Conservation (phyloP, 2,888 invertebrate species). For the Branchipolynoe longqiensis region DNA sequence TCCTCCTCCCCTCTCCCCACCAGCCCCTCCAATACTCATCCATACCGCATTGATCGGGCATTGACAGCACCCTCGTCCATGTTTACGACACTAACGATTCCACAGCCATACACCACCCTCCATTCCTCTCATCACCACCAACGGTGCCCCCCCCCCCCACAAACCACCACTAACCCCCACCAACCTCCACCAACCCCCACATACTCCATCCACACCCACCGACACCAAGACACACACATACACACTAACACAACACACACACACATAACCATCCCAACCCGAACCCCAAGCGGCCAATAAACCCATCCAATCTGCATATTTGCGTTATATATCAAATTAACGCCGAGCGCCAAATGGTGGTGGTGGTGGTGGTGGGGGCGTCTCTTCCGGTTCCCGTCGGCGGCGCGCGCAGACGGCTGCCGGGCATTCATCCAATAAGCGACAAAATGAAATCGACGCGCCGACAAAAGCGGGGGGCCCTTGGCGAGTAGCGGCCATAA, state of each 20-base stretch:
- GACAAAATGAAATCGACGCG: conserved; percentile 48
- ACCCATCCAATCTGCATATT: background rate
- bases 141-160: background rate
- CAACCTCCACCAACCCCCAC: background rate
- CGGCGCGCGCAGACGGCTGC: background rate
- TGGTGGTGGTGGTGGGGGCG: too few species aligned
- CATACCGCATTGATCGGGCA: background rate
- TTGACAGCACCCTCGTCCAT: background rate
- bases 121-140: background rate
- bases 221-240: background rate
- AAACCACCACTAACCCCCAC: background rate
- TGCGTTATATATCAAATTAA: conserved; percentile 49
- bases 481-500: conserved; percentile 26
- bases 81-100: conserved; percentile 5
- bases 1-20: background rate
- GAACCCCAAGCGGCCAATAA: background rate
- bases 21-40: background rate
- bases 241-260: background rate
- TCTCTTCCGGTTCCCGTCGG: conserved; percentile 39
- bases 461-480: conserved; percentile 24
- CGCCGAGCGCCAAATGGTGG: background rate
- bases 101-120: background rate
- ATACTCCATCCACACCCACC: background rate
- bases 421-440: conserved; percentile 41
- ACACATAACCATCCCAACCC: background rate